Evolutionary conservation across 2,113 vertebrate genomes (phyloP), one percentile per base, ranked within the genome.

Genomic region (Megaleporinus macrocephalus): DNA sequence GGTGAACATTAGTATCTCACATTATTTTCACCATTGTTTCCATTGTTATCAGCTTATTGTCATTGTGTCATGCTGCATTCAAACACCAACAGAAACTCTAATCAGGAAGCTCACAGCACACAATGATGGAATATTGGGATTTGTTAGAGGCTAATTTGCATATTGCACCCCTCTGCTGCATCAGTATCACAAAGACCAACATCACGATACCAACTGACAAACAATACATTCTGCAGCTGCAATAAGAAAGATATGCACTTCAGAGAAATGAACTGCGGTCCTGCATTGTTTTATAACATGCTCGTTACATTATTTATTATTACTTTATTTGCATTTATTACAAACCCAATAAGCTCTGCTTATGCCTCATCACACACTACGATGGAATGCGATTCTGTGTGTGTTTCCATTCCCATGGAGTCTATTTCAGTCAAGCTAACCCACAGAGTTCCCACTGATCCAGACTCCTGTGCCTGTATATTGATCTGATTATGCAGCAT

Each of bases 401-500:
- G 29, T 66, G 33, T 70, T 22, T 70, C 12, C 66, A 70, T 16
- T 70, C 22, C 22, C 12, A 14, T n/a, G 36, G 36, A 57, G 22
- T 79, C 47, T 47, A 68, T 62, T 72, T 47, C 59, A 57, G 55
- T 71, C 24, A 29, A 27, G 33, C 24, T 70, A 57, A 70, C 51
- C 51, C 36, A 44, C 78, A 41, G 22, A 69, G 14, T 24, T 53
- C 53, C 51, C 1, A 26, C 44, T 65, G 22, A 53, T 63, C 59
- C 59, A 36, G 15, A 27, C 27, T 27, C 27, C 41, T 59, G 12
- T 49, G 33, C 57, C 47, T 57, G 27, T 27, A 44, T 18, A 27
- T 76, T 59, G 41, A 72, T 83, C 49, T 59, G 51, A 80, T 84
- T 51, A 41, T 75, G 72, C 79, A 73, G 66, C 73, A 47, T 57